Evolutionary conservation across 2,113 vertebrate genomes (phyloP).

Genomic region (Seriola rivoliana): DNA sequence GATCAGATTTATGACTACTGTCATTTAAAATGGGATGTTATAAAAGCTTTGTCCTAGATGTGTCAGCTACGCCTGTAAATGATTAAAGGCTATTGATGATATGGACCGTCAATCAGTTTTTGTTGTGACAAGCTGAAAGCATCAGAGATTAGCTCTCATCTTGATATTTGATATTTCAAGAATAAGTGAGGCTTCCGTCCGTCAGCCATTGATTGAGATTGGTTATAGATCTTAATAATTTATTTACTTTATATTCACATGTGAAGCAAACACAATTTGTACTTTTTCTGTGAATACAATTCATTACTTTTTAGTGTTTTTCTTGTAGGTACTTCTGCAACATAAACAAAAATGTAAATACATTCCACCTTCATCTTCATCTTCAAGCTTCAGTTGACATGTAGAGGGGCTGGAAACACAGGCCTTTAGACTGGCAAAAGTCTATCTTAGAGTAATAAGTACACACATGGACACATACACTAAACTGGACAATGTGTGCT

Average conservation of each 20-base stretch:
- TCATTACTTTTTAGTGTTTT: neutral
- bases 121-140: conserved; percentile 43
- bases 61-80: conserved; percentile 34
- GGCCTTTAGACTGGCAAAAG: neutral
- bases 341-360: neutral
- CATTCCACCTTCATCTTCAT: neutral
- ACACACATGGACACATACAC: neutral
- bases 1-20: conserved; percentile 48
- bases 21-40: conserved; percentile 51
- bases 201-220: conserved; percentile 22
- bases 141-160: conserved; percentile 25
- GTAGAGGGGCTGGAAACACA: conserved; percentile 14
- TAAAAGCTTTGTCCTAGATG: conserved; percentile 54
- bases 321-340: neutral
- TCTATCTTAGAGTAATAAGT: neutral
- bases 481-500: conserved; percentile 4
- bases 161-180: conserved; percentile 44
- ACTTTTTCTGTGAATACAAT: neutral
- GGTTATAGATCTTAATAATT: conserved; percentile 11
- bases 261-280: neutral
- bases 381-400: conserved; percentile 18
- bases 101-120: conserved; percentile 50
- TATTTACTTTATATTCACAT: conserved; percentile 22
- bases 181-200: conserved; percentile 12
- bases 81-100: conserved; percentile 54